phyloP scores from a whole-genome alignment of 1,140 invertebrate species.

The Panonychus citri region DNA sequence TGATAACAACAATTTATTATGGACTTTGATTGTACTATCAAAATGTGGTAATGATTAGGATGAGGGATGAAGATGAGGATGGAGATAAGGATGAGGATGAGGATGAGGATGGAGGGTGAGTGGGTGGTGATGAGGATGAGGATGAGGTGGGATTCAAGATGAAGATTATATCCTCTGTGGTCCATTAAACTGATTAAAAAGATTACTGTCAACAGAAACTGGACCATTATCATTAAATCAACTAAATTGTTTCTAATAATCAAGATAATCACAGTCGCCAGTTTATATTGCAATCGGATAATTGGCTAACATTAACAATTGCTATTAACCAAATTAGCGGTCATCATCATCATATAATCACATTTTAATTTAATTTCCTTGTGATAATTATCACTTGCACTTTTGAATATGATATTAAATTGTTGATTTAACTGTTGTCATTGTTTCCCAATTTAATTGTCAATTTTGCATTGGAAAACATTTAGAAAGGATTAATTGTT shows the following conservation, averaged over 20 bases:
- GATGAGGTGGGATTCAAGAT: background rate
- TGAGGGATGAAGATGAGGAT: too few species aligned
- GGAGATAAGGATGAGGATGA: background rate
- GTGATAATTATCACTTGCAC: too few species aligned
- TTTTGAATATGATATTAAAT: too few species aligned
- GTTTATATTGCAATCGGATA: background rate
- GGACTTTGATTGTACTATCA: too few species aligned
- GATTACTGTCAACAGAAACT: background rate
- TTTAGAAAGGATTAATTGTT: too few species aligned
- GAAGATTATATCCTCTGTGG: background rate
- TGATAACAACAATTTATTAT: too few species aligned
- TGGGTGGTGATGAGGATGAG: background rate
- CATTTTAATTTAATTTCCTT: too few species aligned
- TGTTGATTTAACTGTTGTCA: too few species aligned
- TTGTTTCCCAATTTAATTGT: too few species aligned
- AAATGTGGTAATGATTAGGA: too few species aligned
- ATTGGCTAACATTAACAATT: background rate
- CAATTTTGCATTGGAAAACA: too few species aligned
- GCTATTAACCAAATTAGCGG: background rate
- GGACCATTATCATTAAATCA: background rate
- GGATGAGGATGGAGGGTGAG: background rate
- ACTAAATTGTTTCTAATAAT: background rate
- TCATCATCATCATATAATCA: background rate
- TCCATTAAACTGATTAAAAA: background rate
- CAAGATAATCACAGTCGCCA: background rate